A percentile compares a stretch with the other conserved stretches of the same genome.
These are phyloP conservation scores for Chiroxiphia lanceolata DNA, from an alignment of 2,797 vertebrate species.

Conservation along the genomic window DNA sequence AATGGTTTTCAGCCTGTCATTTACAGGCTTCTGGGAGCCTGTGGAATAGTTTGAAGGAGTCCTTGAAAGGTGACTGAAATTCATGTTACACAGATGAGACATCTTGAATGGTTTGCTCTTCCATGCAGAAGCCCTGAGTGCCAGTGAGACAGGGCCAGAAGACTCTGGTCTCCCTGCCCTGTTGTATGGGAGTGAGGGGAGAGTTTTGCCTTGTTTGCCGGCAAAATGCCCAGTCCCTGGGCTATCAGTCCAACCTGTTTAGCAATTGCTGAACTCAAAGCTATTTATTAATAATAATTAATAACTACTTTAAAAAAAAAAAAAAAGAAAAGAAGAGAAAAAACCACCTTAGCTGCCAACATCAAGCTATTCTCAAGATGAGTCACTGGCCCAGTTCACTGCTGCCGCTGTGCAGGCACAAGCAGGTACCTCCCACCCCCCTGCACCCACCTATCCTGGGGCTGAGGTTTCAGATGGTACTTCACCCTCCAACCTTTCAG, in stretches of 20 bases:
- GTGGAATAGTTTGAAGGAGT: background rate
- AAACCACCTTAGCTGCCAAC: background rate
- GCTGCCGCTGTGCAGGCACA: background rate
- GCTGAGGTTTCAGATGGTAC: background rate
- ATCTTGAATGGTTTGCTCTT: background rate
- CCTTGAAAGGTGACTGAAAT: background rate
- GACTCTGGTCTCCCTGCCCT: background rate
- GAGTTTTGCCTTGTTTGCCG: background rate
- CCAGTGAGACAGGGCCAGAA: accelerated
- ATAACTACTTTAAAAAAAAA: background rate
- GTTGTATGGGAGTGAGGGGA: background rate
- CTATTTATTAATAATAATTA: background rate
- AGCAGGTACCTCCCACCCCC: background rate
- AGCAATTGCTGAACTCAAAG: background rate
- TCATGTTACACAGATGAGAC: background rate
- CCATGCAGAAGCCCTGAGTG: accelerated
- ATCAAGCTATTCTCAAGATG: background rate
- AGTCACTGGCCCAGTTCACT: background rate
- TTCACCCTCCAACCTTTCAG: background rate
- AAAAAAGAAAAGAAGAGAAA: no score
- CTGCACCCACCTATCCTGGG: background rate
- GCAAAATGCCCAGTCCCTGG: background rate
- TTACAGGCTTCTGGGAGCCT: background rate
- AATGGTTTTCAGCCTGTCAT: background rate
- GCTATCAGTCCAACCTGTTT: background rate